Conservation (phyloP, 1,140 invertebrate species). For the Pantala flavescens region DNA sequence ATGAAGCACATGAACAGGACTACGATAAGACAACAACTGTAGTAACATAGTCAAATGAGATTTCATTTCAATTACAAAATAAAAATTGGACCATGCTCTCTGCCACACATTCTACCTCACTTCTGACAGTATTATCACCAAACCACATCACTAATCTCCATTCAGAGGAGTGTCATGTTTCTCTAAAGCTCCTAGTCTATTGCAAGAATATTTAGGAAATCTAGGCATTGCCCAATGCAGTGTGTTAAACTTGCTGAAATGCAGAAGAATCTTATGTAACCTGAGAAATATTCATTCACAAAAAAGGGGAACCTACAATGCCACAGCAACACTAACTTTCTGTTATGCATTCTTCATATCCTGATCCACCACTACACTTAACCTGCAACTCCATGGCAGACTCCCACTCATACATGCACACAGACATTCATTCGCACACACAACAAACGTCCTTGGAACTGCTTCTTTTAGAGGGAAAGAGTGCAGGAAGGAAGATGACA, state of each 20-base stretch:
- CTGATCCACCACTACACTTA: not conserved
- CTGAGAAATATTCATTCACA: constrained; percentile 10
- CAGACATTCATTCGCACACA: constrained; percentile 1
- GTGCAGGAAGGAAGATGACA: not conserved
- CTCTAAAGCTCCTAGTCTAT: constrained; percentile 9
- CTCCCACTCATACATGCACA: not conserved
- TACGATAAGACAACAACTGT: not conserved
- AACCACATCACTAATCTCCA: not conserved
- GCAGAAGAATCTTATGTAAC: constrained; percentile 9
- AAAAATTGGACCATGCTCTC: not conserved
- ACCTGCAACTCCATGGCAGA: not conserved
- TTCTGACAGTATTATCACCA: constrained; percentile 6
- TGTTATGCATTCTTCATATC: not conserved
- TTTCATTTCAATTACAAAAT: constrained; percentile 4
- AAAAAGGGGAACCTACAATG: constrained; percentile 6
- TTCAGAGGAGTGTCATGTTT: not conserved
- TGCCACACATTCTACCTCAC: constrained; percentile 4
- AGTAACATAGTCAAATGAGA: not conserved
- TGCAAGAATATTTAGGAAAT: constrained; percentile 10
- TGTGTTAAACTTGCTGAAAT: constrained; percentile 6
- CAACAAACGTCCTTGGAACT: constrained; percentile 1
- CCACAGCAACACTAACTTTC: constrained; percentile 8
- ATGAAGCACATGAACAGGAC: not conserved
- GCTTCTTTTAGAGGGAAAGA: constrained; percentile 5
- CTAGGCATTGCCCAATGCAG: constrained; percentile 7